phyloP scores from a whole-genome alignment of 2,888 invertebrate genomes.

The Pseudanteris insignis region DNA sequence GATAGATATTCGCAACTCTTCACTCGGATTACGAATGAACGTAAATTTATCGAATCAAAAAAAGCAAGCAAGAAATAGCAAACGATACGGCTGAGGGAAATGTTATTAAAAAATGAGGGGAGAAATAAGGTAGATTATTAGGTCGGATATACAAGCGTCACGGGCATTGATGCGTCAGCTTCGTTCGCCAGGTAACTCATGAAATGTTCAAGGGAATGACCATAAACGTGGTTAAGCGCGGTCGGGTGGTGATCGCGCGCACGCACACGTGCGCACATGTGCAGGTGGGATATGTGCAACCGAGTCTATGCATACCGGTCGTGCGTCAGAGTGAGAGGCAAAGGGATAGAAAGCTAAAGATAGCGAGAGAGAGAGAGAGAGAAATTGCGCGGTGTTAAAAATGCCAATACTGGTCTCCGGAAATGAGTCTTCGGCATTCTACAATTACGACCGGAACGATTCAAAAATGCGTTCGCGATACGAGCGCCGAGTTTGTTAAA shows the following conservation, averaged over 20 bases:
- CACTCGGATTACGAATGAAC: no score
- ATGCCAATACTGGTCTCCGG: slow-evolving; percentile 32
- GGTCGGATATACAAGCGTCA: slow-evolving; percentile 18
- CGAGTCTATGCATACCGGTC: slow-evolving; percentile 26
- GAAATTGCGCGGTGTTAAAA: slow-evolving; percentile 14
- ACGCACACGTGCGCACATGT: background rate
- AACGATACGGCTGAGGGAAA: background rate
- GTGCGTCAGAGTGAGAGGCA: slow-evolving; percentile 2
- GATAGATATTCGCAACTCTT: no score
- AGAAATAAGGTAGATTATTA: slow-evolving; percentile 1
- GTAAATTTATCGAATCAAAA: background rate
- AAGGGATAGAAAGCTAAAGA: no score
- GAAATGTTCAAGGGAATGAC: slow-evolving; percentile 39
- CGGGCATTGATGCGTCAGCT: slow-evolving; percentile 31
- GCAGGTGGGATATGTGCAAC: slow-evolving; percentile 17
- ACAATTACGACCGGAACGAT: slow-evolving; percentile 20
- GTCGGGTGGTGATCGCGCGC: slow-evolving; percentile 9
- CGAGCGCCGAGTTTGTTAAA: slow-evolving; percentile 11
- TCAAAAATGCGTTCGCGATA: slow-evolving; percentile 16
- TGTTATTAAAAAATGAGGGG: background rate
- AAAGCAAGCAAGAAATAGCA: background rate
- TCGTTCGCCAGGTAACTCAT: slow-evolving; percentile 33
- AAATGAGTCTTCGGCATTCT: slow-evolving; percentile 38
- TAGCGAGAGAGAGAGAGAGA: background rate
- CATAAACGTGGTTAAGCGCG: slow-evolving; percentile 36